phyloP scores from a whole-genome alignment of 2,113 vertebrate species.

The Arizona elegans region DNA sequence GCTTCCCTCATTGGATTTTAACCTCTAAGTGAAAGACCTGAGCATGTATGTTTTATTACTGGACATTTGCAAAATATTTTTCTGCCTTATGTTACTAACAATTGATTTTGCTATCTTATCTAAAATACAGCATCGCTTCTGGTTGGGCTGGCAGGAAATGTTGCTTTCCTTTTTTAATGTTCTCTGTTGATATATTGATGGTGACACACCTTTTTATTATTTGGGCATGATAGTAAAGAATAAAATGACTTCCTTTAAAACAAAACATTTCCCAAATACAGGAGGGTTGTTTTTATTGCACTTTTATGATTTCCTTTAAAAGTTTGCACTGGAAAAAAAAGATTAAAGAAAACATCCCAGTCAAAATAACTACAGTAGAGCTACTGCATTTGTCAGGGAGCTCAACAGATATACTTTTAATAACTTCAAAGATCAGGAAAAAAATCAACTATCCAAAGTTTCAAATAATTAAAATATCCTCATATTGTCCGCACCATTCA shows the following conservation, averaged over 20 bases:
- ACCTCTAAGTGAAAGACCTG: background rate
- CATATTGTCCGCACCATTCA: background rate
- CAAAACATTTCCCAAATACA: slow-evolving; percentile 53
- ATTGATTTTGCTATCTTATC: background rate
- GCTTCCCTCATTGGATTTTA: slow-evolving; percentile 1
- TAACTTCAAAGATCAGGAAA: background rate
- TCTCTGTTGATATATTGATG: slow-evolving; percentile 50
- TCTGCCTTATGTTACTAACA: slow-evolving; percentile 8
- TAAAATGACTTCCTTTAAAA: slow-evolving; percentile 68
- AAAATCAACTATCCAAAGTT: background rate
- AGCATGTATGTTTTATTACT: background rate
- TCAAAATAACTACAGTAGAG: background rate
- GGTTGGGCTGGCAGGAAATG: slow-evolving; percentile 33
- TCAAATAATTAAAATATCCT: background rate
- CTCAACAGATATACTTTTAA: background rate
- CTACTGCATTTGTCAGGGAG: background rate
- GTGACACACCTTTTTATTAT: slow-evolving; percentile 42
- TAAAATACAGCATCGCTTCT: slow-evolving; percentile 3
- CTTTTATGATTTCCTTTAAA: slow-evolving; percentile 73
- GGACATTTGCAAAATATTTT: background rate
- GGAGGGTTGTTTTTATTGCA: slow-evolving; percentile 58
- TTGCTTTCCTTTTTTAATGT: slow-evolving; percentile 51
- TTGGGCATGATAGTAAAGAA: slow-evolving; percentile 64
- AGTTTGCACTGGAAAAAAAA: slow-evolving; percentile 48
- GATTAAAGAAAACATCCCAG: slow-evolving; percentile 34